Base-by-base conservation (phyloP, 2,888 invertebrate genomes). In the Amitus sp. region DNA sequence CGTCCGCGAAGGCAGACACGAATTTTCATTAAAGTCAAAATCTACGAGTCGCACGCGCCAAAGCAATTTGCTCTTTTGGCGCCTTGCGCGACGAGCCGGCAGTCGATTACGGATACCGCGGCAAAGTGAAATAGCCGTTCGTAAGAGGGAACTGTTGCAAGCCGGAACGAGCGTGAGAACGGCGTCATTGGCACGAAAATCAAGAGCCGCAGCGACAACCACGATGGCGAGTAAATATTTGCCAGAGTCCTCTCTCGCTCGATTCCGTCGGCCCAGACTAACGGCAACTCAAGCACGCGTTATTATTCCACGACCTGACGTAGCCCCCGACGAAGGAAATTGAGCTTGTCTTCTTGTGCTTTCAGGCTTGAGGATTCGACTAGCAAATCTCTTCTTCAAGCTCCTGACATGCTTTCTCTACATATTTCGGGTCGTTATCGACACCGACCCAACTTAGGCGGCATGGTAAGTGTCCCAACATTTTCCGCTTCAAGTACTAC, bases 341-440 rank as follows among this genome's bases (percentile, higher is more conserved):
- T 51, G 61, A 61, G 55, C 48, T 33, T 48, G 33, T 47, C 46
- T 27, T 18, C 13, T 43, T 23, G 28, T 83, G 82, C 75, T 89
- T 88, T 62, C 88, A 96, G 97, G 97, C 90, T 90, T 98, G 85
- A 92, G 97, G 83, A 97, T 98, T 86, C 93, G 98, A 82, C 93
- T 97, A 83, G 96, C 96, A 77, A 98, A 98, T 86, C 87, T 98
- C 85, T 91, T 97, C 86, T 94, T 98, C 88, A 98, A 98, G 86
- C 87, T 98, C 76, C 87, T 98, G 83, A 94, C 97, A 83, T 98
- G 98, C 86, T 88, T 96, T 83, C 89, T 98, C 82, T 98, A 98
- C 85, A 94, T 97, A 85, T 90, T 94, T 82, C 89, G 97, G 77
- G 96, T 96, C 71, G 88, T 94, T 82, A 90, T 92, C 78, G 96